Percentiles rank a stretch among this genome's conserved stretches.
Conservation (phyloP, 1,140 invertebrate genomes). For the Drosophila serrata region DNA sequence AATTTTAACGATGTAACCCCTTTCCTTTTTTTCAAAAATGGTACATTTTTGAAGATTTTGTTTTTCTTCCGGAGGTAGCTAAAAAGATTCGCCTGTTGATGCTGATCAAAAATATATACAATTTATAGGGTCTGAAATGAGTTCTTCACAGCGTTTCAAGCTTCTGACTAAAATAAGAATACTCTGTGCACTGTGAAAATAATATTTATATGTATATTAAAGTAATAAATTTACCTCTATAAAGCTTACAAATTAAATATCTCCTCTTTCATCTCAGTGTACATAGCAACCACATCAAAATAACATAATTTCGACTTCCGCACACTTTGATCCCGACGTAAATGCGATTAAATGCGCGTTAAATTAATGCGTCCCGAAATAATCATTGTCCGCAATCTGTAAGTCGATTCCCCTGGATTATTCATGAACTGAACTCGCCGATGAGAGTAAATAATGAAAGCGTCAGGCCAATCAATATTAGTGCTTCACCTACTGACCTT, state of each 20-base stretch:
- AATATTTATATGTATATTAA: background rate
- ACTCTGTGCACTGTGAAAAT: too few relatives aligned
- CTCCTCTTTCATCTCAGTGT: background rate
- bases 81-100: too few relatives aligned
- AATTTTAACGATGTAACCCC: too few relatives aligned
- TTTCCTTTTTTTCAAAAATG: too few relatives aligned
- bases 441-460: slow-evolving; percentile 27
- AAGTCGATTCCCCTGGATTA: slow-evolving; percentile 47
- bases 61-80: too few relatives aligned
- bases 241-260: background rate
- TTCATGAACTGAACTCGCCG: slow-evolving; percentile 48
- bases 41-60: too few relatives aligned
- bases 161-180: too few relatives aligned
- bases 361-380: slow-evolving; percentile 54
- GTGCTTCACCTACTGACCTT: slow-evolving; percentile 29
- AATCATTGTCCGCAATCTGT: slow-evolving; percentile 61
- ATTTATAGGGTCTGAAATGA: too few relatives aligned
- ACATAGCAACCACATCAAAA: slow-evolving; percentile 1
- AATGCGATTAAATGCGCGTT: slow-evolving; percentile 39
- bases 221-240: background rate
- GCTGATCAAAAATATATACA: too few relatives aligned
- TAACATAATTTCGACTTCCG: slow-evolving; percentile 13
- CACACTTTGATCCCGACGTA: slow-evolving; percentile 31
- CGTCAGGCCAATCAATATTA: slow-evolving; percentile 28
- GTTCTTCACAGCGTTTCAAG: too few relatives aligned